phyloP scores from a whole-genome alignment of 2,888 invertebrate species.

The Drosophila fungiperda region DNA sequence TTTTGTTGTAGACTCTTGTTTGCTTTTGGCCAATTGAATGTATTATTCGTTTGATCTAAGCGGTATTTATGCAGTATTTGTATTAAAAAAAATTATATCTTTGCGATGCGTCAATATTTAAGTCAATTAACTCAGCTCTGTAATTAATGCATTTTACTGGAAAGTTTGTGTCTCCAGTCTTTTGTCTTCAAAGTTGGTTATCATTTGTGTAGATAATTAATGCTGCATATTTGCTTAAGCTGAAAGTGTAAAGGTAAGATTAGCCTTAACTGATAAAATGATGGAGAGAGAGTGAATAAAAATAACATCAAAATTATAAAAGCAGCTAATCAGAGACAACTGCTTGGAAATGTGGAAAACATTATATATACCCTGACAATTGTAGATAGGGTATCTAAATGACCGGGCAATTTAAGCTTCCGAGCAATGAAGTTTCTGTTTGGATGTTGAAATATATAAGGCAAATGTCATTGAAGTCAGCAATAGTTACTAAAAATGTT shows the following conservation, averaged over 20 bases:
- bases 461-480: constrained; percentile 6
- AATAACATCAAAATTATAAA: neutral
- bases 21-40: constrained; percentile 50
- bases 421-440: neutral
- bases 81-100: neutral
- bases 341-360: constrained; percentile 1
- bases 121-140: constrained; percentile 27
- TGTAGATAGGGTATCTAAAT: neutral
- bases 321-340: constrained; percentile 20
- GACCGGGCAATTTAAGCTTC: neutral
- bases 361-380: neutral
- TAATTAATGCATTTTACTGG: constrained; percentile 16
- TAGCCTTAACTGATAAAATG: constrained; percentile 4
- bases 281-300: constrained; percentile 19
- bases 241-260: constrained; percentile 18
- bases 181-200: constrained; percentile 38
- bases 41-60: constrained; percentile 45
- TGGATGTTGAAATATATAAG: neutral
- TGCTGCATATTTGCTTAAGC: constrained; percentile 7
- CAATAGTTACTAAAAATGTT: neutral
- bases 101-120: constrained; percentile 26
- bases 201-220: neutral
- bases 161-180: constrained; percentile 65
- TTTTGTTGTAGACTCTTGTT: constrained; percentile 31
- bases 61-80: constrained; percentile 22